These are phyloP conservation scores for Dolichallabes microphthalmus DNA, from an alignment of 2,113 vertebrate genomes.

Conservation along the genomic window DNA sequence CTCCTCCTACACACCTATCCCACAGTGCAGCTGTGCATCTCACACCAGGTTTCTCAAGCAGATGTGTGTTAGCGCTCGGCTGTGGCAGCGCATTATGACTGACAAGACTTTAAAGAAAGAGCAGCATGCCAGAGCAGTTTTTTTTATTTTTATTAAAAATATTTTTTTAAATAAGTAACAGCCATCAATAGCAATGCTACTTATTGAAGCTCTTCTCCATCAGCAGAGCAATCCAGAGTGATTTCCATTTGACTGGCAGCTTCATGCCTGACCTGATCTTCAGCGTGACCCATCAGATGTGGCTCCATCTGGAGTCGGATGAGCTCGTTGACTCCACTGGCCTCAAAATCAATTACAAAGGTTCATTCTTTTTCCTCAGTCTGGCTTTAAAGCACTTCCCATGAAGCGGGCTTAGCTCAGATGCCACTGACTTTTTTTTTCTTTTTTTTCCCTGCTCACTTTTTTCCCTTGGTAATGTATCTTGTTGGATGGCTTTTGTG, in stretches of 20 bases:
- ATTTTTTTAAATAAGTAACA: conserved; percentile 13
- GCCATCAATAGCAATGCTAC: neutral
- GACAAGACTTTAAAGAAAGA: conserved; percentile 40
- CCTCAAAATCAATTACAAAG: conserved; percentile 98
- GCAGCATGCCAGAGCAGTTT: neutral
- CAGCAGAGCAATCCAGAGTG: neutral
- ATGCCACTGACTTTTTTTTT: conserved; percentile 1
- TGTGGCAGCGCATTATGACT: neutral
- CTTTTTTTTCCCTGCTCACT: neutral
- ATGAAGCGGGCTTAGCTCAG: neutral
- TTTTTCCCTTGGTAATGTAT: conserved; percentile 73
- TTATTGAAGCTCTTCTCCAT: neutral
- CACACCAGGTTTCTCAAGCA: conserved; percentile 11
- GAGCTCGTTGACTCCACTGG: conserved; percentile 95
- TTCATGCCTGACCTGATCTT: conserved; percentile 95
- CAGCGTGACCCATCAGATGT: conserved; percentile 95
- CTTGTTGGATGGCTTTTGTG: conserved; percentile 88
- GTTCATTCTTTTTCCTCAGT: conserved; percentile 63
- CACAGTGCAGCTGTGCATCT: neutral
- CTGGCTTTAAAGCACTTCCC: neutral
- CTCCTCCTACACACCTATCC: neutral
- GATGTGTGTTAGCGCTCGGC: neutral
- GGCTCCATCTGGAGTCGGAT: conserved; percentile 95
- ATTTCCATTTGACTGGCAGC: conserved; percentile 85
- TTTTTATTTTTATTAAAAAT: neutral